Conservation (phyloP, 2,888 invertebrate genomes). For the Cosmorhoe ocellata region DNA sequence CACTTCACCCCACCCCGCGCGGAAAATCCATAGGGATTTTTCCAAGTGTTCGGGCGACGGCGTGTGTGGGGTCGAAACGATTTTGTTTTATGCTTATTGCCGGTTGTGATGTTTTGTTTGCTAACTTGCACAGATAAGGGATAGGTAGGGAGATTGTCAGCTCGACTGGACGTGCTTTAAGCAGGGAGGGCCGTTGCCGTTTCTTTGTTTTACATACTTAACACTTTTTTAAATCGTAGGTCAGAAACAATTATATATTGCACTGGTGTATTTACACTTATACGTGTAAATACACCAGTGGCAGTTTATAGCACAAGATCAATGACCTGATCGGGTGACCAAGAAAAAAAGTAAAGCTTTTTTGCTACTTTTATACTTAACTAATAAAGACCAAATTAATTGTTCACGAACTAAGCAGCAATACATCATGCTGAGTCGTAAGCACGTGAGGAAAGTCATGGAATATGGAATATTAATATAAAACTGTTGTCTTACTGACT, state of each 20-base stretch:
- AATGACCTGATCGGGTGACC: background rate
- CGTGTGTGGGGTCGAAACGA: conserved; percentile 80
- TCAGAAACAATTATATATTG: background rate
- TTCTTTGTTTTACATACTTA: conserved; percentile 21
- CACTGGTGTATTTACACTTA: background rate
- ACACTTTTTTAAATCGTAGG: background rate
- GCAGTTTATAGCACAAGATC: background rate
- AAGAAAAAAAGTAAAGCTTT: conserved; percentile 1
- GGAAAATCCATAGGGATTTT: conserved; percentile 83
- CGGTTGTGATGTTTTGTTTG: conserved; percentile 79
- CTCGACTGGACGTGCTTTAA: conserved; percentile 52
- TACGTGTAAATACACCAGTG: no score
- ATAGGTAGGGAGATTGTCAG: conserved; percentile 66
- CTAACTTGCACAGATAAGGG: conserved; percentile 77
- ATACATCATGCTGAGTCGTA: conserved; percentile 41
- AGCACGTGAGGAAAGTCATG: conserved; percentile 47
- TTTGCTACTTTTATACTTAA: background rate
- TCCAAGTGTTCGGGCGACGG: conserved; percentile 79
- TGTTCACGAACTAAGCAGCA: conserved; percentile 37
- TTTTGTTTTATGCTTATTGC: conserved; percentile 83
- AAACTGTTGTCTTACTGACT: background rate
- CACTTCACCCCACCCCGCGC: conserved; percentile 54
- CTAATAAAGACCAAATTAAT: conserved; percentile 28
- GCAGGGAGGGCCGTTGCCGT: conserved; percentile 33
- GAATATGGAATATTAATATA: conserved; percentile 24